Evolutionary conservation across 2,113 vertebrate species (phyloP).

Genomic region (Pluvialis apricaria): DNA sequence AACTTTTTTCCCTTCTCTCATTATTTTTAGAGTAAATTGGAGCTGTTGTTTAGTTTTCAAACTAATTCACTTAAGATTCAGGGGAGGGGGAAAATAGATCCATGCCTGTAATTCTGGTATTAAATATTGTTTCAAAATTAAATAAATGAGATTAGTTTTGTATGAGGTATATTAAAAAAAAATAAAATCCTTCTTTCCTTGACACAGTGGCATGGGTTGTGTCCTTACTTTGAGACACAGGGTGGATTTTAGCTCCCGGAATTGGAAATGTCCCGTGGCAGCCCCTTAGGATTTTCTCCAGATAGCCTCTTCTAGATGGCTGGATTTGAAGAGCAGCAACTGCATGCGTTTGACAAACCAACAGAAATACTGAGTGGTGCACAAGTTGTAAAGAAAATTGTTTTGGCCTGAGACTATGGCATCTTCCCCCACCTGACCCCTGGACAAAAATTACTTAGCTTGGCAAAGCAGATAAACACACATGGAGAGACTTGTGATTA

Average conservation of each 20-base stretch:
- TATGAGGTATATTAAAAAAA: background rate
- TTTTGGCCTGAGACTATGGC: slow-evolving; percentile 2
- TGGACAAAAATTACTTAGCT: slow-evolving; percentile 11
- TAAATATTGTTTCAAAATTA: background rate
- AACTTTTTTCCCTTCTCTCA: background rate
- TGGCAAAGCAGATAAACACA: slow-evolving; percentile 17
- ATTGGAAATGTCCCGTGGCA: background rate
- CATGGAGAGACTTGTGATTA: background rate
- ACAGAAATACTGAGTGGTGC: slow-evolving; percentile 26
- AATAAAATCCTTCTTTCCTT: background rate
- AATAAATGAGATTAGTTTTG: background rate
- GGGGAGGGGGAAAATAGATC: background rate
- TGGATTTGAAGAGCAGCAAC: slow-evolving; percentile 34
- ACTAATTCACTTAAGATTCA: background rate
- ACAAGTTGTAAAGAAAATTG: background rate
- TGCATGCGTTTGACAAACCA: slow-evolving; percentile 4
- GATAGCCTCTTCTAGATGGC: background rate
- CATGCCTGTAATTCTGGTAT: background rate
- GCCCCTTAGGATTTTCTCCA: background rate
- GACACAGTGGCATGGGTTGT: background rate
- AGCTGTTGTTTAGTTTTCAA: background rate
- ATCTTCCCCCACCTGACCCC: background rate
- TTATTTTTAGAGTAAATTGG: background rate
- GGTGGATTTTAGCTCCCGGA: background rate
- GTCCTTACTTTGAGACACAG: background rate